Base-by-base conservation (phyloP, 2,113 vertebrate genomes). In the Falcunculus frontatus region DNA sequence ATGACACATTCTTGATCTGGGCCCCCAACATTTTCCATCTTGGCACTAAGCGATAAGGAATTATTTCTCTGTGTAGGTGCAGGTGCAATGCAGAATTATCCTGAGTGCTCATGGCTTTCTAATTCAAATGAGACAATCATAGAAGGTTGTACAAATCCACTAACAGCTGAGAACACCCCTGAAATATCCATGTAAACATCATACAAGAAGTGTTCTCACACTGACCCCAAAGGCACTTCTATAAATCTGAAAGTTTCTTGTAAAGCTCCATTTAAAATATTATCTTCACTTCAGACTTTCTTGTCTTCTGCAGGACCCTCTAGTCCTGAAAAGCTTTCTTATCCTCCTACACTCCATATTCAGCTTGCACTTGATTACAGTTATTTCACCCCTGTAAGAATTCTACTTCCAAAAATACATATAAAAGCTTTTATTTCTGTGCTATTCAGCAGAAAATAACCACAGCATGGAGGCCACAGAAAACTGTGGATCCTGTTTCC, bases 361-460 rank as follows among this genome's bases (percentile, higher is more conserved):
- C 86, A 95, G 32, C 77, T 94, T 93, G 80, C 42, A 92, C 78
- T 89, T 97, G 93, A 93, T 93, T 97, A 95, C 64, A 93, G 73
- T 96, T 62, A 92, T 97, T 96, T 90, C 92, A 46, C 81, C 57
- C 65, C 85, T 90, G 87, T 85, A 92, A 84, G 80, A 95, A 95
- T 89, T 95, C 90, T n/a, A 50, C 74, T 96, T 93, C 78, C 63
- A 92, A 94, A 97, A 97, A 92, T 97, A 94, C 79, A 63, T 95
- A 91, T 44, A 79, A 95, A 69, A 95, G 85, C 84, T 95, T 95
- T 97, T 96, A 91, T 97, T 96, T 95, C 92, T 81, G 78, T 85
- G 76, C 92, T 95, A 39, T 93, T 96, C 85, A 95, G 82, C 91
- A 97, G 93, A 96, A 97, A 97, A 97, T 91, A 96, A 87, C 91